Base-by-base conservation (phyloP, 2,113 vertebrate species). In the Solea solea region DNA sequence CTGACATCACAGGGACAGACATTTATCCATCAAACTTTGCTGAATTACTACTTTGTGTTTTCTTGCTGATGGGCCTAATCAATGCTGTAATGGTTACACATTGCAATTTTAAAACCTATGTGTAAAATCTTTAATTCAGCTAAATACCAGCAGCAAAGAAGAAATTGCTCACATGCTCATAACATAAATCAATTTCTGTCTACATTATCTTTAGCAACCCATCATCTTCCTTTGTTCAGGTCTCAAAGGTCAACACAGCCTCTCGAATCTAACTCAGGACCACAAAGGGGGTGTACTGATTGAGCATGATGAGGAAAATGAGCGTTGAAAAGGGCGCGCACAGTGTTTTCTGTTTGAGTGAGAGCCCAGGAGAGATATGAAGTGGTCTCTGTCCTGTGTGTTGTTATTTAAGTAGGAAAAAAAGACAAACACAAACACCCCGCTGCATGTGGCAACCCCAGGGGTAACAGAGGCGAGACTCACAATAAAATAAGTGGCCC, bases 261-360 rank as follows among this genome's bases (percentile, higher is more conserved):
- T 66, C 80, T 84, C 42, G 44, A 89, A 84, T 87, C 77, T 83
- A 64, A 91, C 84, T 76, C 72, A 71, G 69, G 80, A 74, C 46
- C 66, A 62, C 53, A 76, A 56, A 69, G 21, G 69, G 13, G 16
- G 27, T 48, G 53, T 9, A 4, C 68, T 83, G 80, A 86, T 82
- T 89, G 63, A 77, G 49, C 64, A 50, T 80, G 73, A 86, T 85
- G 82, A 89, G 66, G 50, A 78, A 82, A 88, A 83, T 75, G 51
- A 81, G 67, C 5, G 39, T 60, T 80, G 80, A 78, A 81, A 80
- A 82, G 49, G 81, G 69, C 27, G 52, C 27, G 52, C 69, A 74
- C 8, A 3, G 52, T 78, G 40, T 76, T 76, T 82, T 55, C 50
- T 52, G 45, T 76, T 68, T 58, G 70, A 79, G 48, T 61, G 27